Base-by-base conservation (phyloP, 2,797 vertebrate species). In the Acipenser oxyrinchus region DNA sequence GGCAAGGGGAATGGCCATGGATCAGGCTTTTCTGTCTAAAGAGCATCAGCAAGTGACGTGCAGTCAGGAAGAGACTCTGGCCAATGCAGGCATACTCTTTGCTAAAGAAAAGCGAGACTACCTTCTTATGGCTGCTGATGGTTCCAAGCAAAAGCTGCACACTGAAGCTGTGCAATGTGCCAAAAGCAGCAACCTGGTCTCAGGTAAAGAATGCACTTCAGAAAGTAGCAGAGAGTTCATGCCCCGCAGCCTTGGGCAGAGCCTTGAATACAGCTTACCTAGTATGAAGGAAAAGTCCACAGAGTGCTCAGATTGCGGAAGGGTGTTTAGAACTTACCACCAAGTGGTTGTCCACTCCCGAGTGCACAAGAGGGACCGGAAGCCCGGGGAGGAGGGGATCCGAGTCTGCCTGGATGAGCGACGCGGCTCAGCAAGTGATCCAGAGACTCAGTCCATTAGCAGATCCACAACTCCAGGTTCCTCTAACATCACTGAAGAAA, bases 261-360 rank as follows among this genome's bases (percentile, higher is more conserved):
- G 93, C 70, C 91, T 95, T 0, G 95, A 97, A 68, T 98, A 90
- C 74, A 90, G 89, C 82, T 88, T 95, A 69, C 88, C 91, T 71
- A 88, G 87, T 73, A 65, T 89, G 52, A 98, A 97, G 82, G 96
- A 99, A 69, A 99, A 98, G 80, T 93, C 95, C 70, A 95, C 93
- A 1, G 96, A 98, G 80, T 99, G 96, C 73, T 93, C 95, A 0
- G 96, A 99, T 85, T 98, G 96, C 0, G 96, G 96, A 69, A 90
- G 96, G 12, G 93, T 96, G 77, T 99, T 99, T 83, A 91, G 96
- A 85, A 96, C 95, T 75, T 98, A 99, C 83, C 96, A 99, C 85
- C 96, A 99, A 84, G 97, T 98, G 87, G 92, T 98, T 0, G 96
- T 98, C 78, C 96, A 98, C 81, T 99, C 96, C 65, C 91, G 96